Conservation (phyloP, 1,140 invertebrate genomes). For the Pogonomyrmex barbatus region DNA sequence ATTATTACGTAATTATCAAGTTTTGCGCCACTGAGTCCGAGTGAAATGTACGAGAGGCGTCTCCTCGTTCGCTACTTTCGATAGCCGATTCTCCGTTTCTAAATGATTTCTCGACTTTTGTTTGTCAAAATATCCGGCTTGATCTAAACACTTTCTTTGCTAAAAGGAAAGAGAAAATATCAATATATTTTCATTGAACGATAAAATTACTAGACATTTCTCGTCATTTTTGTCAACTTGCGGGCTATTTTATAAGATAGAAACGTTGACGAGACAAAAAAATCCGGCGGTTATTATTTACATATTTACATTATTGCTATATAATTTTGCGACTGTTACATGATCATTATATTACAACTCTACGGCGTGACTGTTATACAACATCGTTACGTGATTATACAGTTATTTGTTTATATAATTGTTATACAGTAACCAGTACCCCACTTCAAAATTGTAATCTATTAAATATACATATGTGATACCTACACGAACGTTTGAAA, state of each 20-base stretch:
- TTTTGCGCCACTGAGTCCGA: slow-evolving; percentile 33
- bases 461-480: background rate
- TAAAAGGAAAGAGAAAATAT: background rate
- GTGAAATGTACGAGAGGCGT: slow-evolving; percentile 53
- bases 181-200: background rate
- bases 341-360: slow-evolving; percentile 39
- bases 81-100: slow-evolving; percentile 53
- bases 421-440: slow-evolving; percentile 44
- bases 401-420: slow-evolving; percentile 62
- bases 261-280: background rate
- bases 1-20: slow-evolving; percentile 65
- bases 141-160: slow-evolving; percentile 6
- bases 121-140: slow-evolving; percentile 7
- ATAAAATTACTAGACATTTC: background rate
- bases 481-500: background rate
- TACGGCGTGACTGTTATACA: slow-evolving; percentile 20
- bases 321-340: slow-evolving; percentile 19
- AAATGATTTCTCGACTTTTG: slow-evolving; percentile 59
- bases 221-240: background rate
- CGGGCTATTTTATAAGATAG: background rate
- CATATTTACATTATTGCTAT: slow-evolving; percentile 28
- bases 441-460: slow-evolving; percentile 4
- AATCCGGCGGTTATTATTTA: slow-evolving; percentile 33
- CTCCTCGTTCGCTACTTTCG: slow-evolving; percentile 50
- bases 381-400: slow-evolving; percentile 52